These are phyloP conservation scores for Rhinoraja longicauda DNA, from an alignment of 2,797 vertebrate species.

Conservation along the genomic window DNA sequence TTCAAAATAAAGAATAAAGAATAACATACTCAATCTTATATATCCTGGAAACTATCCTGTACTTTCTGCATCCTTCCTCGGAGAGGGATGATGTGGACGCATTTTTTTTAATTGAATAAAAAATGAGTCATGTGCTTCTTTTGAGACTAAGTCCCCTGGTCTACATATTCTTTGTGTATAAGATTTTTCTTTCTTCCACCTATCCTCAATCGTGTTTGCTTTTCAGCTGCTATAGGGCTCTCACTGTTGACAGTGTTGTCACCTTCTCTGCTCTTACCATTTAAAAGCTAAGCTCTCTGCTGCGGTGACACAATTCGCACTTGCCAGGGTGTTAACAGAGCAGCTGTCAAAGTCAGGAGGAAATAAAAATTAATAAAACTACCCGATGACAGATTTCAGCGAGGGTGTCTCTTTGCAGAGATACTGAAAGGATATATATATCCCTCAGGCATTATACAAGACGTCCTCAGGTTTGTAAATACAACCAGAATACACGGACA, in stretches of 20 bases:
- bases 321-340: conserved; percentile 47
- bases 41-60: not conserved
- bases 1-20: not conserved
- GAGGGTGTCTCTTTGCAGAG: conserved; percentile 43
- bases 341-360: conserved; percentile 52
- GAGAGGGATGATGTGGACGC: not conserved
- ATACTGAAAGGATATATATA: conserved; percentile 42
- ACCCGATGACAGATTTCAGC: conserved; percentile 35
- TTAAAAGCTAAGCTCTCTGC: conserved; percentile 61
- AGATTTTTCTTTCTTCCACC: conserved; percentile 44
- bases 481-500: conserved; percentile 30
- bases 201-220: conserved; percentile 51
- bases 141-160: not conserved
- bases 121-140: not conserved
- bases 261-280: conserved; percentile 56
- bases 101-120: not conserved
- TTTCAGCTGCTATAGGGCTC: conserved; percentile 50
- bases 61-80: not conserved
- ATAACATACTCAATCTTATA: not conserved
- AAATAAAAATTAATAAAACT: conserved; percentile 61
- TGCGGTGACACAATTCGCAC: conserved; percentile 50
- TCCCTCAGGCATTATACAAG: conserved; percentile 33
- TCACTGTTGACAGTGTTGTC: conserved; percentile 57
- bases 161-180: not conserved
- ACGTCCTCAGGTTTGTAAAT: conserved; percentile 32